These are phyloP conservation scores for Ariolimax columbianus DNA, from an alignment of 2,888 invertebrate species.

Conservation along the genomic window DNA sequence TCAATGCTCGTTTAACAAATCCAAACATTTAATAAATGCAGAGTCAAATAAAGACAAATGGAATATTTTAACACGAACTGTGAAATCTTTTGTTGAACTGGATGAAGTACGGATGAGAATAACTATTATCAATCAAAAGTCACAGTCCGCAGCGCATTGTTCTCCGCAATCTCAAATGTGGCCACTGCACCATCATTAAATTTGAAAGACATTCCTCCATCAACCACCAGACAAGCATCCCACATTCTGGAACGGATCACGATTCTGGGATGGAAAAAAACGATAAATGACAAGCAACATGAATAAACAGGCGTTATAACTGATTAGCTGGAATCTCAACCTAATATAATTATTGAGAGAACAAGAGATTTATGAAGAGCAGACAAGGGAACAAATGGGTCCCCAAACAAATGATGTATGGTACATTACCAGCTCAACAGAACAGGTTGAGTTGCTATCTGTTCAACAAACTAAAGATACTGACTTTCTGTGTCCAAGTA, in stretches of 20 bases:
- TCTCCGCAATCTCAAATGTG: conserved; percentile 88
- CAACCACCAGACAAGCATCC: conserved; percentile 94
- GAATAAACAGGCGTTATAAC: no score
- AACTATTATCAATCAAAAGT: conserved; percentile 57
- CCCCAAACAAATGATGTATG: no score
- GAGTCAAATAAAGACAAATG: background rate
- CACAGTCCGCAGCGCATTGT: conserved; percentile 92
- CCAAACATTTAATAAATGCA: background rate
- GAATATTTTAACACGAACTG: no score
- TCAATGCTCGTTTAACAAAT: background rate
- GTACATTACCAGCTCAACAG: no score
- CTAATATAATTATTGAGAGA: no score
- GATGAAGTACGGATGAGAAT: no score
- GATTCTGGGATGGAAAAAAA: conserved; percentile 80
- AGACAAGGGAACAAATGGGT: no score
- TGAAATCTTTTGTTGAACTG: background rate
- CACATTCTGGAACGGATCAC: conserved; percentile 92
- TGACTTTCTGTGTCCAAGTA: no score
- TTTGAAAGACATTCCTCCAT: conserved; percentile 94
- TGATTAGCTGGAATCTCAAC: no score
- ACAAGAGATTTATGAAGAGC: no score
- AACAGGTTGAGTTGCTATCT: no score
- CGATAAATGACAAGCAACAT: background rate
- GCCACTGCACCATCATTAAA: conserved; percentile 97
- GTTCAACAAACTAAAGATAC: no score